Conservation (phyloP, 2,113 vertebrate genomes). For the Oreochromis tanganicae region DNA sequence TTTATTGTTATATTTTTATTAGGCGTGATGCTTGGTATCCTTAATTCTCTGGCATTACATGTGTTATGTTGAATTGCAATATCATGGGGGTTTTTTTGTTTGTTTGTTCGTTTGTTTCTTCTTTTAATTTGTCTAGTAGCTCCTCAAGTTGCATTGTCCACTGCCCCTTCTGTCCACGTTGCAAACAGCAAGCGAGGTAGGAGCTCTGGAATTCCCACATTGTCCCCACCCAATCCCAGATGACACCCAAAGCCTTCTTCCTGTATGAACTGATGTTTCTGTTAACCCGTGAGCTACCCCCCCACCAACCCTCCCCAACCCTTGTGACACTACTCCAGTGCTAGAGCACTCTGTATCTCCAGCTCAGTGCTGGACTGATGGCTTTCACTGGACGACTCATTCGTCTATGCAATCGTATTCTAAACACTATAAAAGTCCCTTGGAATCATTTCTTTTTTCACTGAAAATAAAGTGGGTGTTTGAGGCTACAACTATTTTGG, state of each 20-base stretch:
- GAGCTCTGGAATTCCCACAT: conserved; percentile 86
- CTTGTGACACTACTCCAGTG: background rate
- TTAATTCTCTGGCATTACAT: conserved; percentile 44
- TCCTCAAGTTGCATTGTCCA: conserved; percentile 92
- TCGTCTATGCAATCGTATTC: conserved; percentile 9
- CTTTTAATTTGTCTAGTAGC: conserved; percentile 82
- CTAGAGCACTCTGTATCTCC: background rate
- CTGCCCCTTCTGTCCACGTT: conserved; percentile 91
- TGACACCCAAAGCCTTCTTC: conserved; percentile 71
- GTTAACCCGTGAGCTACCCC: background rate
- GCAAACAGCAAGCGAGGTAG: conserved; percentile 98
- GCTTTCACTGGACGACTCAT: conserved; percentile 2
- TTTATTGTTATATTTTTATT: conserved; percentile 20
- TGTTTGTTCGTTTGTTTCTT: conserved; percentile 9
- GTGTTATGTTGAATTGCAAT: conserved; percentile 48
- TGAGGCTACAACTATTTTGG: conserved; percentile 47
- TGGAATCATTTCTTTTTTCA: conserved; percentile 33
- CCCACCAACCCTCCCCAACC: background rate
- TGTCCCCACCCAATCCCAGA: conserved; percentile 26
- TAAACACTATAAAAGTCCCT: conserved; percentile 38
- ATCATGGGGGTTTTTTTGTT: conserved; percentile 34
- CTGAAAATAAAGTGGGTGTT: conserved; percentile 33
- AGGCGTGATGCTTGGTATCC: conserved; percentile 11
- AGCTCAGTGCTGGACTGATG: conserved; percentile 9
- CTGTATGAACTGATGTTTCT: conserved; percentile 81